These are phyloP conservation scores for Oreochromis tanganicae DNA, from an alignment of 2,113 vertebrate species.

Conservation along the genomic window DNA sequence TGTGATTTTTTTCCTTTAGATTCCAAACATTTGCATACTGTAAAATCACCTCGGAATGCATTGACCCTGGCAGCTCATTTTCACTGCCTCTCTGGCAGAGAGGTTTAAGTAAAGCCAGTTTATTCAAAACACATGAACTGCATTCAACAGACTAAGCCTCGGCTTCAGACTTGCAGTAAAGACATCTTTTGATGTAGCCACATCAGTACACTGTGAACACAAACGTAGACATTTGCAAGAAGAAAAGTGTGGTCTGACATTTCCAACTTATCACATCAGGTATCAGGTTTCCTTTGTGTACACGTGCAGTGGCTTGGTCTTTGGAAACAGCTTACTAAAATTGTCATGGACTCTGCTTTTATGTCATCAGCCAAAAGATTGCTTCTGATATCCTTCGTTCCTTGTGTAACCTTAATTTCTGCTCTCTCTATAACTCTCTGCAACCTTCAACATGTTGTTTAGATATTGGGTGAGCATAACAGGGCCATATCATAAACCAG, in stretches of 20 bases:
- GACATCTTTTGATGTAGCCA: conserved; percentile 43
- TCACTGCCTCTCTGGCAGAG: neutral
- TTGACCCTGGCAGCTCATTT: neutral
- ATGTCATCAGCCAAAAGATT: conserved; percentile 17
- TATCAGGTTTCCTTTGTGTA: conserved; percentile 38
- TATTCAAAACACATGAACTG: conserved; percentile 51
- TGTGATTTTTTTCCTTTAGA: neutral
- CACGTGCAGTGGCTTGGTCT: neutral
- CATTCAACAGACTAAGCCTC: neutral
- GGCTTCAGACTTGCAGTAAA: neutral
- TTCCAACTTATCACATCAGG: conserved; percentile 44
- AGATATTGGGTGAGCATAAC: neutral
- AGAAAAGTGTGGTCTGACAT: conserved; percentile 32
- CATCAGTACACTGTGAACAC: conserved; percentile 10
- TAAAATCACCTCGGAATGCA: neutral
- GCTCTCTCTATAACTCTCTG: neutral
- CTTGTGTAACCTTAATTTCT: neutral
- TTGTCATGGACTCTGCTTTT: neutral
- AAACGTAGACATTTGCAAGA: conserved; percentile 10
- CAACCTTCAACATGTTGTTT: neutral
- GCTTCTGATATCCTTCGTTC: conserved; percentile 20
- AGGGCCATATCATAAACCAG: neutral
- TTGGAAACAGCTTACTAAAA: conserved; percentile 16
- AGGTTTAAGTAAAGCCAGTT: conserved; percentile 19
- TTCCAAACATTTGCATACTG: neutral